Base-by-base conservation (phyloP, 2,797 vertebrate species). In the Hozukius guyotensis region DNA sequence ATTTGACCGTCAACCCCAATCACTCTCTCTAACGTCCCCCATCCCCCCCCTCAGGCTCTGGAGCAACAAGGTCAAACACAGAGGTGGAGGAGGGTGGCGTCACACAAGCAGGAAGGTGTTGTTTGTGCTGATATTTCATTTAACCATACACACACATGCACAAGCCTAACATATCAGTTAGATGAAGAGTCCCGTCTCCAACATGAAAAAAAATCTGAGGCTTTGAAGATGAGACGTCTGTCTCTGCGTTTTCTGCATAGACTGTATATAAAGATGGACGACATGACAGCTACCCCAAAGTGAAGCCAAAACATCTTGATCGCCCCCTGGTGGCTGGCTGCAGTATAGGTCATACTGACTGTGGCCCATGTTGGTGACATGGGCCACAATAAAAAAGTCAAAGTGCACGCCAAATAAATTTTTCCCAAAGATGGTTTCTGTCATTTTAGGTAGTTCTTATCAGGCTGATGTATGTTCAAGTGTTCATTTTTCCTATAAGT, bases 51-150 rank as follows among this genome's bases (percentile, higher is more conserved):
- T 73, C 86, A 77, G 81, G 86, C 78, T 81, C 75, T 59, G 72
- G 84, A 87, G 92, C 91, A 93, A 94, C 92, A 93, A 93, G 92
- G 92, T 94, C 91, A 93, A 88, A 90, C 67, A 71, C 69, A 80
- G 75, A 65, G 81, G 78, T 72, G 25, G 81, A 79, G 78, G 66
- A 84, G 70, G 78, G 60, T 74, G 71, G 75, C 25, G 4, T n/a
- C 66, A 78, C 27, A 38, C 8, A 56, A 63, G 67, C 74, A 78
- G 65, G 27, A 66, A 77, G 68, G 73, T 69, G 69, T 75, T 69
- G 69, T 77, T 78, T 71, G 42, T 72, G 80, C 71, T 31, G 71
- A 82, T 67, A 59, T 81, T 77, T 61, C 22, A 69, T 60, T 22
- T n/a, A 34, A 61, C 29, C 36, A 75, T 46, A 16, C 9, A 38